Base-by-base conservation (phyloP, 2,797 vertebrate species). In the Pantherophis alleghaniensis region DNA sequence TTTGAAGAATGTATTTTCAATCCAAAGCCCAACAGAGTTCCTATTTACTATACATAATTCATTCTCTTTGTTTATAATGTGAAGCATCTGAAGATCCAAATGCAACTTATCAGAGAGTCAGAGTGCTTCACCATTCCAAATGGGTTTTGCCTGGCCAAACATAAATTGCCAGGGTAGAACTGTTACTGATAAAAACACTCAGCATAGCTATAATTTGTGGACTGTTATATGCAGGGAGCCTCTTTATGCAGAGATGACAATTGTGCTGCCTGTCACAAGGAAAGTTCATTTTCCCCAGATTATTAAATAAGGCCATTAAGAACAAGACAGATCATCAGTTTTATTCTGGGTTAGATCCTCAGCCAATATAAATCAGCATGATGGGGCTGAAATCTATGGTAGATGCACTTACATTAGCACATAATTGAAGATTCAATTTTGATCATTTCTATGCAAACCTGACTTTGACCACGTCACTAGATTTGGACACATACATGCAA, bases 191-290 rank as follows among this genome's bases (percentile, higher is more conserved):
- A 94, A 93, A 63, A 97, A 94, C 87, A 94, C 87, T 66, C 94
- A 91, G 89, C 79, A 63, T 63, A 93, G 92, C 94, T 95, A 94
- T 95, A 95, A 96, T 93, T 66, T 95, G 96, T 56, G 59, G 89
- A 16, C 59, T 95, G 92, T 94, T 91, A 92, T 95, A 95, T 94
- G 94, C 94, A 94, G 88, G 74, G 92, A 96, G 94, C 91, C 94
- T 92, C 95, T 94, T 96, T 95, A 94, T 96, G 95, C 94, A 94
- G 94, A 96, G 93, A 93, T 69, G 94, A 94, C 94, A 92, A 94
- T 95, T 96, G 94, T 87, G 92, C 94, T 93, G 79, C 91, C 93
- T 95, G 95, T 96, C 95, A 94, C 56, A 92, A 93, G 47, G 91
- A 95, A 93, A 96, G 94, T 93, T 96, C 91, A 94, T 96, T 96